Evolutionary conservation across 2,888 invertebrate genomes (phyloP), one percentile per base, ranked within the genome.

Genomic region (Drosophila glabriapex): DNA sequence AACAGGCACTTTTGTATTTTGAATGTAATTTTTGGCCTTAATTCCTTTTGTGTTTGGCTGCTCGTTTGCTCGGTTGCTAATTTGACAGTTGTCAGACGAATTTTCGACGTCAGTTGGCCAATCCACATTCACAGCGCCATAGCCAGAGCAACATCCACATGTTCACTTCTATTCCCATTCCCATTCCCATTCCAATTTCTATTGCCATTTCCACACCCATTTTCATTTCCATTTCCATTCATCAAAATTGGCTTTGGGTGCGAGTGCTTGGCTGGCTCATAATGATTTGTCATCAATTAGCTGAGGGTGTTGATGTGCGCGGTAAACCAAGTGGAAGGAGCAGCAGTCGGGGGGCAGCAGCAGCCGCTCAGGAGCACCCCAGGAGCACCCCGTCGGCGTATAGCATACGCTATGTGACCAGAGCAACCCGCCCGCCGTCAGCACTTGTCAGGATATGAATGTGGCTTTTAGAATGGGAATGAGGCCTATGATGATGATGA

Each of bases 261-360:
- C 83, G 82, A 73, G 73, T 65, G 76, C 68, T 68, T 52, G 74
- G 68, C 71, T 54, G 79, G 85, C 89, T 89, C 82, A 87, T 89
- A 89, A 88, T 89, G 88, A 89, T 89, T 89, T 89, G 89, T 89
- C 90, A 89, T 90, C 89, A 90, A 89, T 89, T 90, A 89, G 89
- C 89, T 50, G 84, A 90, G 89, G 90, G 89, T 89, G 89, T 89
- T 89, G 90, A 89, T 85, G 85, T 83, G 84, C 82, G 90, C 78
- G 90, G 89, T 89, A 87, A 89, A 81, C 89, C 89, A 89, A 90
- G 87, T 89, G 90, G 87, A 90, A 89, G 75, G 58, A 64, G 70
- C 68, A 63, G 64, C 66, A 63, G 61, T 16, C 37, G 46, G 29
- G 50, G 50, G 43, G 25, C 52, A 60, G 37, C 12, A 50, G 43